Percentiles rank a stretch among this genome's conserved stretches.
These are phyloP conservation scores for Apodemus sylvaticus DNA, from an alignment of 2,113 vertebrate genomes.

Conservation along the genomic window DNA sequence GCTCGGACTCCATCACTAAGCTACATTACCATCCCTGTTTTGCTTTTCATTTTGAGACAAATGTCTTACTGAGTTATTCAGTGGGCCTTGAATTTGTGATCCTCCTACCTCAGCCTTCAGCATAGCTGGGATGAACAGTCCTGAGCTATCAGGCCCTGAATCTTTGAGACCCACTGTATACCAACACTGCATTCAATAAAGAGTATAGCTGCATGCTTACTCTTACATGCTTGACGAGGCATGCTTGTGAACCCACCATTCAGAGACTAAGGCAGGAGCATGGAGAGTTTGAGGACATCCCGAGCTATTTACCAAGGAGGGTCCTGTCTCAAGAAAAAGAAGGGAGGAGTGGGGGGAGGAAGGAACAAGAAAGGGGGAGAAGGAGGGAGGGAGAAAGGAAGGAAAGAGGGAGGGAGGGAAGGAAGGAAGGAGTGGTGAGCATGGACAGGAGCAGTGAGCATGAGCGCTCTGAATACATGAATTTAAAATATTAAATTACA, in stretches of 20 bases:
- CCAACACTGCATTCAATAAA: background rate
- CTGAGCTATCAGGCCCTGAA: background rate
- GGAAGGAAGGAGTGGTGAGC: no score
- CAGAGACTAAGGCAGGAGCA: no score
- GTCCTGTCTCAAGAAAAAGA: background rate
- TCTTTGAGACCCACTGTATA: background rate
- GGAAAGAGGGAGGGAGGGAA: no score
- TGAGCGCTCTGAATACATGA: background rate
- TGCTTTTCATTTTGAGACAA: background rate
- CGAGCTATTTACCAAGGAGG: background rate
- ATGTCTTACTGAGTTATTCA: background rate
- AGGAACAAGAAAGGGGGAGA: background rate
- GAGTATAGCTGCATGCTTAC: background rate
- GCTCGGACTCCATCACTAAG: background rate
- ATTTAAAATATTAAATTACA: background rate
- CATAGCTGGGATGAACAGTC: background rate
- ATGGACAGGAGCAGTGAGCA: no score
- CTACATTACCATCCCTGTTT: background rate
- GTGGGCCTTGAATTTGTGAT: background rate
- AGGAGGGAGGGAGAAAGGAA: no score
- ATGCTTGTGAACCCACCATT: background rate
- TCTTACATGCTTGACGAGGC: no score
- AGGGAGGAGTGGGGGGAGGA: no score
- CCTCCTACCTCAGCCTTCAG: background rate
- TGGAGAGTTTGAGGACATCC: background rate